phyloP scores from a whole-genome alignment of 2,113 vertebrate species.

The Carassius gibelio region DNA sequence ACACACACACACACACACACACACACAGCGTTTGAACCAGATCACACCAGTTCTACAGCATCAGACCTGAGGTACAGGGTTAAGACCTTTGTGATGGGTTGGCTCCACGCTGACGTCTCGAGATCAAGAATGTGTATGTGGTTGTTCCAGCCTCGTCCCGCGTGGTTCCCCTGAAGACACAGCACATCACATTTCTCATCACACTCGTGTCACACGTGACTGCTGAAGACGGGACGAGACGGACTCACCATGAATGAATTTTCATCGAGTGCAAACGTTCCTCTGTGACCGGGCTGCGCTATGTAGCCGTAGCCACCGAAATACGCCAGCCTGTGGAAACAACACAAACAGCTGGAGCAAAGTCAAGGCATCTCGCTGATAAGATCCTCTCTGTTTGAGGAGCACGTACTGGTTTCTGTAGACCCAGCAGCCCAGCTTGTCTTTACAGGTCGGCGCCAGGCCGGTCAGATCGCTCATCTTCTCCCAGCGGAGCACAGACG shows the following conservation, averaged over 20 bases:
- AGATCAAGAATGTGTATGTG: conserved; percentile 92
- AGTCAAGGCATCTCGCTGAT: not conserved
- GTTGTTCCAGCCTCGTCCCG: conserved; percentile 94
- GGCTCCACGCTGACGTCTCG: conserved; percentile 89
- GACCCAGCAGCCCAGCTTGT: conserved; percentile 97
- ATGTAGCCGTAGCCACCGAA: conserved; percentile 96
- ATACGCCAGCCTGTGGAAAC: conserved; percentile 83
- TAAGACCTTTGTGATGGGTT: conserved; percentile 86
- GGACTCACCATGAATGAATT: conserved; percentile 84
- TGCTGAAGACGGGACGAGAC: not conserved
- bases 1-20: conserved; percentile 12
- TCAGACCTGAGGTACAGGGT: too few relatives aligned
- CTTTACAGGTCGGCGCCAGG: conserved; percentile 88
- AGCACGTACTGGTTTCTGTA: conserved; percentile 88
- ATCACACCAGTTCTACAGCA: not conserved
- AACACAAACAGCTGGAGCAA: not conserved
- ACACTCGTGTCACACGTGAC: not conserved
- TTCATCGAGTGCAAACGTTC: conserved; percentile 93
- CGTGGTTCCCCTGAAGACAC: conserved; percentile 78
- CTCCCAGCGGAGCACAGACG: conserved; percentile 85
- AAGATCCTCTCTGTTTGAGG: not conserved
- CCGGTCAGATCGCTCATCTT: conserved; percentile 88
- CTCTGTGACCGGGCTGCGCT: conserved; percentile 82
- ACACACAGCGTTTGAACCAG: not conserved
- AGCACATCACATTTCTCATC: not conserved